A percentile compares a stretch with the other conserved stretches of the same genome.
phyloP scores from a whole-genome alignment of 1,140 invertebrate species.

The Cardiocondyla obscurior region DNA sequence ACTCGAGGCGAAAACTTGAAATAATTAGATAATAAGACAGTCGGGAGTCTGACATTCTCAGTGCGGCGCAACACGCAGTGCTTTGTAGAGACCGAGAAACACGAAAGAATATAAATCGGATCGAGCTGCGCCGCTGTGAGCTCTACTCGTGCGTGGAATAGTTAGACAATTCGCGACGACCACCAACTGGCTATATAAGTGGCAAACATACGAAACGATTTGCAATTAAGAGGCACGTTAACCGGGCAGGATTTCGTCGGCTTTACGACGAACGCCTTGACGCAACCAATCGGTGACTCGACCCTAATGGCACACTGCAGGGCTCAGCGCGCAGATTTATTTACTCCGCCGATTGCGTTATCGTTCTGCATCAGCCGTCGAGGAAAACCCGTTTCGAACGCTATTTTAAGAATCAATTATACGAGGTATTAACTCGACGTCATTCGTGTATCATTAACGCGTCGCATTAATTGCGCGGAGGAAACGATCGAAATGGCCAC shows the following conservation, averaged over 20 bases:
- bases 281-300: constrained; percentile 41
- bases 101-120: constrained; percentile 27
- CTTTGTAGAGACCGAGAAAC: background rate
- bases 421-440: constrained; percentile 31
- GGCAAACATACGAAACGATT: constrained; percentile 24
- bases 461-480: constrained; percentile 20
- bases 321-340: constrained; percentile 47
- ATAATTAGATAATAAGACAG: constrained; percentile 13
- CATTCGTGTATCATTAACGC: constrained; percentile 46
- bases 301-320: constrained; percentile 43
- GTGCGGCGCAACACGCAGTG: background rate
- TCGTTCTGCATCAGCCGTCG: constrained; percentile 1
- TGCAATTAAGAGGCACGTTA: constrained; percentile 55
- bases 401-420: constrained; percentile 57
- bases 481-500: background rate
- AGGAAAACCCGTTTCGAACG: constrained; percentile 36
- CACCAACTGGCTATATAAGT: background rate
- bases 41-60: background rate
- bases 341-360: constrained; percentile 41
- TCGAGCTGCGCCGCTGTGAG: constrained; percentile 3
- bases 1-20: background rate
- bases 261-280: constrained; percentile 37
- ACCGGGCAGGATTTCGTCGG: constrained; percentile 27
- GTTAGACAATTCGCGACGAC: constrained; percentile 9
- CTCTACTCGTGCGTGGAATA: background rate